Evolutionary conservation across 2,888 invertebrate species (phyloP).

Genomic region (Tenthredo amoena): DNA sequence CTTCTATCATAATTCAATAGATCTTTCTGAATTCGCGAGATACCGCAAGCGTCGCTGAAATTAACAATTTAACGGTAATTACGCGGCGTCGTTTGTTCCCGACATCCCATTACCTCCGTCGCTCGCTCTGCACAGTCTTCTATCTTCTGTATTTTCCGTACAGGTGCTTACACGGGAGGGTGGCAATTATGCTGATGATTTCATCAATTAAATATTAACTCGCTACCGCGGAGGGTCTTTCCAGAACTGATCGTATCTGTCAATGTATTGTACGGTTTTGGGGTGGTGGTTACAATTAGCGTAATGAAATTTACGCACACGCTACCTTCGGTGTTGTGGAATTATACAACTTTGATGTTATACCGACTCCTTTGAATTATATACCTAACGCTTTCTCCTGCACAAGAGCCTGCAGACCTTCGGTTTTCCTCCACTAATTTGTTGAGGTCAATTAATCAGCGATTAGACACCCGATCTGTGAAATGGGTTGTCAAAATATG

Average conservation of each 20-base stretch:
- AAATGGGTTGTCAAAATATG: constrained; percentile 26
- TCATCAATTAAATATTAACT: constrained; percentile 63
- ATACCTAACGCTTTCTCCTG: background rate
- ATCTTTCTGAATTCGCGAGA: background rate
- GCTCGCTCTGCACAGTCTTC: background rate
- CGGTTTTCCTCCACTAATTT: background rate
- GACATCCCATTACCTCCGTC: constrained; percentile 2
- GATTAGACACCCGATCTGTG: constrained; percentile 16
- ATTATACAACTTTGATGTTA: constrained; percentile 46
- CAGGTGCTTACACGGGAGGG: constrained; percentile 52
- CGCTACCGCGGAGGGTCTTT: constrained; percentile 46
- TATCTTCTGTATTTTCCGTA: constrained; percentile 42
- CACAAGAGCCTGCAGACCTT: background rate
- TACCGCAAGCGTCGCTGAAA: background rate
- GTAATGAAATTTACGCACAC: constrained; percentile 52
- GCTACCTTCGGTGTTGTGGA: constrained; percentile 28
- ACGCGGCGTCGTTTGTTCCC: constrained; percentile 44
- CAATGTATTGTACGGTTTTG: constrained; percentile 56
- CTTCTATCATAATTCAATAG: background rate
- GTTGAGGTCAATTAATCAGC: constrained; percentile 34
- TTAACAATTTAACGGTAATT: constrained; percentile 51
- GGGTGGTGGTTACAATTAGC: constrained; percentile 52
- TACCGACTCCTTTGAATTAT: constrained; percentile 38
- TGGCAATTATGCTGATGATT: constrained; percentile 64
- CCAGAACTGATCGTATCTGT: constrained; percentile 61